phyloP scores from a whole-genome alignment of 2,113 vertebrate species.

The Delphinus delphis region DNA sequence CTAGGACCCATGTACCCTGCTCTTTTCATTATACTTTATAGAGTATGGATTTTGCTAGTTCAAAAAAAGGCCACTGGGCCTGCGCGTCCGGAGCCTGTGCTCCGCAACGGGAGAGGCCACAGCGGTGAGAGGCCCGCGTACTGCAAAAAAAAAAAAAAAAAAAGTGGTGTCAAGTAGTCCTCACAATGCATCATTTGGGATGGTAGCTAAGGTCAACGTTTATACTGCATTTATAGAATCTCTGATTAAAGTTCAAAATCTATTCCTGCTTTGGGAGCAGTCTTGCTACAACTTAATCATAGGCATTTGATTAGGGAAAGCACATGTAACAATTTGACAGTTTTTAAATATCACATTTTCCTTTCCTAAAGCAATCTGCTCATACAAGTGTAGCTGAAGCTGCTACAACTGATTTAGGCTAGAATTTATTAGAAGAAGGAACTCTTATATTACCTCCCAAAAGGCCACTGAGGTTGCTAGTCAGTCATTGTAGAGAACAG shows the following conservation, averaged over 20 bases:
- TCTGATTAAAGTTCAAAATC: constrained; percentile 31
- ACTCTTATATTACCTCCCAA: background rate
- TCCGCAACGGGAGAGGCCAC: too few relatives aligned
- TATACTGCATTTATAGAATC: background rate
- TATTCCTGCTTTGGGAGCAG: background rate
- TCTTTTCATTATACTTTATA: background rate
- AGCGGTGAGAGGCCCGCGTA: too few relatives aligned
- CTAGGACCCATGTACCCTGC: background rate
- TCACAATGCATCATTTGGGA: background rate
- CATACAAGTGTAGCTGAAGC: background rate
- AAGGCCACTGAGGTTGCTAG: background rate
- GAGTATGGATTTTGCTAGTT: background rate
- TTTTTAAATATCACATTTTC: constrained; percentile 60
- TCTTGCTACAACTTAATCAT: background rate
- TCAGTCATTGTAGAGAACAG: background rate
- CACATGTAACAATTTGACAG: constrained; percentile 49
- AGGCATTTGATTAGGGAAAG: constrained; percentile 48
- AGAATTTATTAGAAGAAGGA: constrained; percentile 23
- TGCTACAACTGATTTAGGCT: background rate
- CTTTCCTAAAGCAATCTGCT: constrained; percentile 49
- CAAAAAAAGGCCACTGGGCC: background rate
- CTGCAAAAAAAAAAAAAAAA: background rate
- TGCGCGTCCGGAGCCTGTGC: too few relatives aligned
- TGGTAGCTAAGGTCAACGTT: background rate
- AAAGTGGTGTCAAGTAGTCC: background rate